These are phyloP conservation scores for Limonius californicus DNA, from an alignment of 1,140 invertebrate species.

Conservation along the genomic window DNA sequence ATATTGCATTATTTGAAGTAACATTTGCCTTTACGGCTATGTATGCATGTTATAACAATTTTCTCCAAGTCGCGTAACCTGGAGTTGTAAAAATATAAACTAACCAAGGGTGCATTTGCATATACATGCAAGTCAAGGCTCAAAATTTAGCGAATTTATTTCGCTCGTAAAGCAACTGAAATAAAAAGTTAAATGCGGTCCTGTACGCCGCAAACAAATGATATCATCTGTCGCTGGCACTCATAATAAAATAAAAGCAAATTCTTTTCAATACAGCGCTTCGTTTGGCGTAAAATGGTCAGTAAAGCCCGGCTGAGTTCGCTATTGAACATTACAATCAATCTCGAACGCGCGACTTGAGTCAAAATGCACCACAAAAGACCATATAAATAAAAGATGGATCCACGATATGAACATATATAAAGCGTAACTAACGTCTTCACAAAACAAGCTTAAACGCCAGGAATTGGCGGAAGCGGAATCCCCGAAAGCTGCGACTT, in stretches of 20 bases:
- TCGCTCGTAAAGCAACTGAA: no score
- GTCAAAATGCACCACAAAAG: slow-evolving; percentile 28
- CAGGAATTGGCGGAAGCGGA: slow-evolving; percentile 3
- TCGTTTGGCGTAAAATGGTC: slow-evolving; percentile 25
- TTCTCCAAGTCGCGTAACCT: background rate
- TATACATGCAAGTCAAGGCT: background rate
- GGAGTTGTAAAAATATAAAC: slow-evolving; percentile 4
- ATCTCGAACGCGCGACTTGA: slow-evolving; percentile 26
- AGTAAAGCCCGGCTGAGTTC: slow-evolving; percentile 25
- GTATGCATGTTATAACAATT: slow-evolving; percentile 8
- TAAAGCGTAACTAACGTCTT: slow-evolving; percentile 10
- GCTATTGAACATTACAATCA: slow-evolving; percentile 34
- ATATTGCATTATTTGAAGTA: slow-evolving; percentile 15
- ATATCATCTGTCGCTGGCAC: slow-evolving; percentile 34
- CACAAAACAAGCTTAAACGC: slow-evolving; percentile 13
- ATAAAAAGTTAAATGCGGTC: background rate
- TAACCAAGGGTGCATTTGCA: slow-evolving; percentile 2
- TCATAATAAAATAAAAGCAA: slow-evolving; percentile 36
- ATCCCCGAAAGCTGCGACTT: background rate
- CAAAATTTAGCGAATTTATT: background rate
- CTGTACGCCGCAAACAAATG: slow-evolving; percentile 28
- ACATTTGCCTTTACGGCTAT: slow-evolving; percentile 6
- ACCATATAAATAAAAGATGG: slow-evolving; percentile 33
- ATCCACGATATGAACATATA: slow-evolving; percentile 14
- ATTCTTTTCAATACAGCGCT: slow-evolving; percentile 29